phyloP scores from a whole-genome alignment of 2,113 vertebrate genomes.

The Grantiella picta region DNA sequence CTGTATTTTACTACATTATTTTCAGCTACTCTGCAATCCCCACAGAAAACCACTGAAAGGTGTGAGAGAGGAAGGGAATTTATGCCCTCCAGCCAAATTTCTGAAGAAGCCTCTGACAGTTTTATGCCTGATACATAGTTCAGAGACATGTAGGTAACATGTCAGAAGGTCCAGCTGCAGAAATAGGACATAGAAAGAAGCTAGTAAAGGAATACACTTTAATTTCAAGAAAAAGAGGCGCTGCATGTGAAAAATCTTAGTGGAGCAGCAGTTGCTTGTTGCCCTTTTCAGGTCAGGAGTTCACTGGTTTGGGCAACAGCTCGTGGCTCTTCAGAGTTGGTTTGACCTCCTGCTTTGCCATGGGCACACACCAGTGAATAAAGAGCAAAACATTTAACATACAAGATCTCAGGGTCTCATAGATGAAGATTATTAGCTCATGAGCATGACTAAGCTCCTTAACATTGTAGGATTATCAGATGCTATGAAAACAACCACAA shows the following conservation, averaged over 20 bases:
- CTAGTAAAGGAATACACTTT: background rate
- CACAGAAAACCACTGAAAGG: background rate
- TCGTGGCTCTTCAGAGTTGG: background rate
- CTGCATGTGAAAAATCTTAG: background rate
- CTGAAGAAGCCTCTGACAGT: background rate
- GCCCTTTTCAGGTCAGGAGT: background rate
- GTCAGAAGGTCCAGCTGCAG: background rate
- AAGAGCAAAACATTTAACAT: background rate
- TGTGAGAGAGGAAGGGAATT: background rate
- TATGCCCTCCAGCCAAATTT: background rate
- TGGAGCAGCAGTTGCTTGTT: background rate
- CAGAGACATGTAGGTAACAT: background rate
- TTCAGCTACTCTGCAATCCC: background rate
- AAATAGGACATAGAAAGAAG: background rate
- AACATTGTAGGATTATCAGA: background rate
- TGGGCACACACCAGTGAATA: background rate
- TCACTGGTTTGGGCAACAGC: background rate
- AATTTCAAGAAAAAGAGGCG: background rate
- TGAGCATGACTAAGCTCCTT: background rate
- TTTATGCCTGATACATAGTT: background rate
- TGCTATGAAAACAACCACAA: background rate
- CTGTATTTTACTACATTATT: background rate
- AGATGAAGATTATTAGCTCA: background rate
- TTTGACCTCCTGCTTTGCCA: background rate
- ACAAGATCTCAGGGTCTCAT: background rate